phyloP scores from a whole-genome alignment of 2,113 vertebrate genomes.

The Panthera leo region DNA sequence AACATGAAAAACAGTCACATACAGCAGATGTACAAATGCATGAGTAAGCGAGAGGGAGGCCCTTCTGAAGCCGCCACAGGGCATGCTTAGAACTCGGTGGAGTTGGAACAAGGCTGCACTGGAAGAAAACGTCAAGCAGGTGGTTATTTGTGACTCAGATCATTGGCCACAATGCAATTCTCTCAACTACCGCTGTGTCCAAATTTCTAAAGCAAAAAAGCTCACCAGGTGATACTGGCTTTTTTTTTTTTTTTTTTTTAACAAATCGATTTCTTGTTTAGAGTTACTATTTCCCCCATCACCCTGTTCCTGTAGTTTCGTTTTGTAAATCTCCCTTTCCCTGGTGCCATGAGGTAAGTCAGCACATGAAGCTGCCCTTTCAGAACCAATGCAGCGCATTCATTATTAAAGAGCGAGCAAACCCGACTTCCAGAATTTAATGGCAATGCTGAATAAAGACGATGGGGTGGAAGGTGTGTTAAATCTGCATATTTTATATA shows the following conservation, averaged over 20 bases:
- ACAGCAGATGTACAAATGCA: slow-evolving; percentile 79
- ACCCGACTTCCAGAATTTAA: not conserved
- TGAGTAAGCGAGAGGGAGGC: slow-evolving; percentile 76
- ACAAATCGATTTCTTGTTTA: not conserved
- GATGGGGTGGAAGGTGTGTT: not conserved
- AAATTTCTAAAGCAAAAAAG: not conserved
- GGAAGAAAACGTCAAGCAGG: not conserved
- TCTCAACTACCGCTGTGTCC: not conserved
- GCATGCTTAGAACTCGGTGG: slow-evolving; percentile 80
- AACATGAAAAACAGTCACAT: slow-evolving; percentile 80
- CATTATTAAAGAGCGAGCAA: no score
- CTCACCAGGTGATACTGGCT: not conserved
- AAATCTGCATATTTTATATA: rapidly evolving
- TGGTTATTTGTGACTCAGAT: not conserved
- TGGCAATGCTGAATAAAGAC: rapidly evolving
- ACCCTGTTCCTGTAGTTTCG: not conserved
- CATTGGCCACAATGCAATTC: not conserved
- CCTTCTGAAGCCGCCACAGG: slow-evolving; percentile 69
- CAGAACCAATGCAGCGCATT: not conserved
- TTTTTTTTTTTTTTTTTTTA: not conserved
- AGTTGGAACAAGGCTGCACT: not conserved
- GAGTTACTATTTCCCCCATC: not conserved
- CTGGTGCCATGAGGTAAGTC: slow-evolving; percentile 53
- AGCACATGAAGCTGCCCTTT: rapidly evolving
- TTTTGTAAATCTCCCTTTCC: slow-evolving; percentile 20